phyloP scores from a whole-genome alignment of 1,140 invertebrate genomes.

The Lamellibrachia luymesi region DNA sequence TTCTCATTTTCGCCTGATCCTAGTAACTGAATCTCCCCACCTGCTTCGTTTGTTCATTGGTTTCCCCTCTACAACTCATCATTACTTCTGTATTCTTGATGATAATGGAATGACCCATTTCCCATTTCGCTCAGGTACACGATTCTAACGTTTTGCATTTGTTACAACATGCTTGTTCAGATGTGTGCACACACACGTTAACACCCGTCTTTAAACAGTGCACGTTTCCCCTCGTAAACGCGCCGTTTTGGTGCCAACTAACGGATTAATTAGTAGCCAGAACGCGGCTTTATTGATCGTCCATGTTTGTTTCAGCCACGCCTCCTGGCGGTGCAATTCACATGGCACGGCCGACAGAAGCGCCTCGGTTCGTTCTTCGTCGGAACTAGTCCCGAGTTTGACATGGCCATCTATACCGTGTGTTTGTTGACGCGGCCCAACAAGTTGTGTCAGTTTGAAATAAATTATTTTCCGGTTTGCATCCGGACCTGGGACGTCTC shows the following conservation, averaged over 20 bases:
- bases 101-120: neutral
- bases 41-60: neutral
- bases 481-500: constrained; percentile 2
- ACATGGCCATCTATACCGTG: constrained; percentile 82
- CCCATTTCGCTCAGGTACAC: neutral
- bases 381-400: constrained; percentile 85
- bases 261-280: neutral
- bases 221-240: no score
- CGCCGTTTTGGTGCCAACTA: no score
- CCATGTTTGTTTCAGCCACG: constrained; percentile 1
- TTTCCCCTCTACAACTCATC: neutral
- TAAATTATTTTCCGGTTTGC: neutral
- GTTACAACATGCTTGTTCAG: neutral
- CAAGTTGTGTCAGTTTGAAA: neutral
- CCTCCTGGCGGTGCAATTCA: constrained; percentile 63
- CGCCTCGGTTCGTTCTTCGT: constrained; percentile 78
- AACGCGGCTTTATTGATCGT: neutral
- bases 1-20: neutral
- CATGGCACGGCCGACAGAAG: constrained; percentile 73
- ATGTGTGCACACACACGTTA: neutral
- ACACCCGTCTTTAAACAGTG: no score
- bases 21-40: neutral
- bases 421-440: neutral
- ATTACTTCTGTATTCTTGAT: neutral
- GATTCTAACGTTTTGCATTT: neutral